A percentile compares a stretch with the other conserved stretches of the same genome.
Evolutionary conservation across 2,888 invertebrate species (phyloP).

Genomic region (Deroplatys truncata): DNA sequence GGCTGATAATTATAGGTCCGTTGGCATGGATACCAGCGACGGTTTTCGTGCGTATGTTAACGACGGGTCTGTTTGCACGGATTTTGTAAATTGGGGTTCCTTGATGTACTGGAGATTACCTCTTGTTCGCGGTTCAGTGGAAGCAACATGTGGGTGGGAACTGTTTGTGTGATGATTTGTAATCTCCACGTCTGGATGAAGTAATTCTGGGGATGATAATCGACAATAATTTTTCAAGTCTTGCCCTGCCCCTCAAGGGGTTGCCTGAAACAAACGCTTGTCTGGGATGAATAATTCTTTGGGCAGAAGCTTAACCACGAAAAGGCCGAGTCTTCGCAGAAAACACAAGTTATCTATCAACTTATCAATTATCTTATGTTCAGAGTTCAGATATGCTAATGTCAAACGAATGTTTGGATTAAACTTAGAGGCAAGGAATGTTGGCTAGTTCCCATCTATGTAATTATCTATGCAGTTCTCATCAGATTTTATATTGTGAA

Average conservation of each 20-base stretch:
- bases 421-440: too few relatives aligned
- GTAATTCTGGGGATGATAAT: neutral
- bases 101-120: neutral
- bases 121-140: neutral
- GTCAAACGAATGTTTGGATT: neutral
- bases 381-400: neutral
- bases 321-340: neutral
- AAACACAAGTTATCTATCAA: neutral
- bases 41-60: neutral
- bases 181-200: neutral
- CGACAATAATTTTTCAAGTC: neutral
- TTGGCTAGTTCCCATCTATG: too few relatives aligned
- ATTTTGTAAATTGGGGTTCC: neutral
- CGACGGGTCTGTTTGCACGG: neutral
- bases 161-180: neutral
- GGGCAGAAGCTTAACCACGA: neutral
- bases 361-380: neutral
- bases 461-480: too few relatives aligned
- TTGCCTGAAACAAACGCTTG: neutral
- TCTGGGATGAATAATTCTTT: neutral
- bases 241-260: neutral
- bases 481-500: too few relatives aligned
- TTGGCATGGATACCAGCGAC: neutral
- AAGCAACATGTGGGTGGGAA: neutral
- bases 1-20: slow-evolving; percentile 18